Evolutionary conservation across 2,888 invertebrate genomes (phyloP), one percentile per base, ranked within the genome.

Genomic region (Endomychus coccineus): DNA sequence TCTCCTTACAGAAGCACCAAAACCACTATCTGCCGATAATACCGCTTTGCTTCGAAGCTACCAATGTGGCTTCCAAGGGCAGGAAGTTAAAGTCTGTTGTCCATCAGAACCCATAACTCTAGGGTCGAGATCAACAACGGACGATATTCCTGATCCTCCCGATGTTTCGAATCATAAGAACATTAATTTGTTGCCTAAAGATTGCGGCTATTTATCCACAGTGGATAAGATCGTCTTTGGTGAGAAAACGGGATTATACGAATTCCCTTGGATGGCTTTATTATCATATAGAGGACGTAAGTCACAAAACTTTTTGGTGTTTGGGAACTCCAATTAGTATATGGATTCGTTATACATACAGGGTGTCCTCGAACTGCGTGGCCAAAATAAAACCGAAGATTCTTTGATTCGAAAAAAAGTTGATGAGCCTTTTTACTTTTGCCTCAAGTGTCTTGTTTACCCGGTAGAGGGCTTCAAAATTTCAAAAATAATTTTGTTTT

Each of bases 211-310:
- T 1, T 55, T 73, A 4, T 67, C 69, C 7, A 59, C 64, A 3
- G 37, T 22, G 10, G 66, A 71, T 21, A 73, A 71, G 48, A 73
- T 84, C 30, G 58, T 72, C 14, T 72, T 74, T 2, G 84, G 83
- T 0, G 70, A 75, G 27, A 64, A 69, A 39, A 77, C 83, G 0
- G 60, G 59, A 1, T 56, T 82, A 3, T 73, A 70, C 22, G 78
- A 83, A 48, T 81, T 75, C 62, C 84, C 84, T 0, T 85, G 83
- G 83, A 78, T 84, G 80, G 81, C 77, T 0, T 64, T 83, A 2
- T 56, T 85, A n/a, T 72, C 74, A 2, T 84, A 81, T 39, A 36
- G 51, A 43, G 35, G 45, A 32, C 38, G 50, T 50, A 38, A 48
- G 48, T 42, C 11, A n/a, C n/a, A n/a, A n/a, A n/a, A n/a, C n/a